Base-by-base conservation (phyloP, 2,888 invertebrate species). In the Agrilus biguttatus region DNA sequence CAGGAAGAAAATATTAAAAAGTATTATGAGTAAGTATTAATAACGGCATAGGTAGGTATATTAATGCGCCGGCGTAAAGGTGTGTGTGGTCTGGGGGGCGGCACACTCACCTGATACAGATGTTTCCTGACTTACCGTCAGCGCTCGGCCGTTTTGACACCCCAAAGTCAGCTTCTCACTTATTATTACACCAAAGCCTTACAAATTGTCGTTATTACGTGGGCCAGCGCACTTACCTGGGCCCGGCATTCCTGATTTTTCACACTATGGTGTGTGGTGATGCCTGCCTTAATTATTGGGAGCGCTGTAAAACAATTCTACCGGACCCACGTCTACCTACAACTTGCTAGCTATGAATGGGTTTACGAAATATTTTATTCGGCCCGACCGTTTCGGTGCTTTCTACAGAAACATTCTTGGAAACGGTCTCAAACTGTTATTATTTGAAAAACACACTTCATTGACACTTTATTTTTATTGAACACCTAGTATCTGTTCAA, bases 1-100 rank as follows among this genome's bases (percentile, higher is more conserved):
- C 57, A 52, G 59, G 58, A 56, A 56, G 54, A 59, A 59, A 59
- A 57, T 61, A 62, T 61, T 60, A 62, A 62, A 61, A 60, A 62
- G 58, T 62, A 58, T 63, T 48, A 48, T 48, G 45, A 48, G 61
- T 59, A 59, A 61, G 62, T 62, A 62, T 61, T 63, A 63, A 63
- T 63, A 62, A 61, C 59, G 59, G 62, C 61, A 60, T 59, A 56
- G 56, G 58, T 28, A 56, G 56, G 58, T 62, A 60, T 62, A 63
- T 63, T 63, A 62, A 62, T 62, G 62, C 61, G 61, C 61, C 59
- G 61, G 61, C 58, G 62, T 62, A 61, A 63, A 57, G 50, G 53
- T 60, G 62, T 60, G 63, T 62, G 63, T 63, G 63, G 63, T 62
- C 62, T 48, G 49, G 47, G 17, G 48, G 55, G 58, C 56, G 57